These are phyloP conservation scores for Catocala nupta DNA, from an alignment of 2,888 invertebrate species.

Conservation along the genomic window DNA sequence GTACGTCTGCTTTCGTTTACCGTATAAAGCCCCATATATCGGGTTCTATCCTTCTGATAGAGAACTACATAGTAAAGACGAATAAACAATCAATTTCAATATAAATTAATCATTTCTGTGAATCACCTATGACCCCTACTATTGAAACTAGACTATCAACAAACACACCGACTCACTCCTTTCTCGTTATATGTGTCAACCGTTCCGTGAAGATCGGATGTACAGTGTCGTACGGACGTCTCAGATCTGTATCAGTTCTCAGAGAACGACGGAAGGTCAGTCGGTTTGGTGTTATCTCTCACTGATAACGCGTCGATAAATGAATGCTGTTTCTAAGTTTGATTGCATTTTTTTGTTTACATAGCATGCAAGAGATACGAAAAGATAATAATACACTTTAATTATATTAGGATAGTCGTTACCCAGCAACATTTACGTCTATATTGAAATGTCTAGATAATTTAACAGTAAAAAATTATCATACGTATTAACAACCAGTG, in stretches of 20 bases:
- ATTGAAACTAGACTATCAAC: conserved; percentile 23
- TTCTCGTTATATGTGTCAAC: conserved; percentile 19
- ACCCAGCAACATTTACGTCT: no score
- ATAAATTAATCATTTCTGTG: conserved; percentile 22
- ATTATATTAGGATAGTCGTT: no score
- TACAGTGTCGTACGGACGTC: conserved; percentile 48
- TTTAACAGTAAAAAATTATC: conserved; percentile 10
- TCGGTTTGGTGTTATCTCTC: conserved; percentile 27
- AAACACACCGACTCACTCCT: conserved; percentile 27
- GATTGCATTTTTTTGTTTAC: conserved; percentile 28
- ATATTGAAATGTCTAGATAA: conserved; percentile 8
- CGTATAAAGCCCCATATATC: no score
- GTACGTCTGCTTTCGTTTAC: no score
- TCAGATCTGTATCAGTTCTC: conserved; percentile 60
- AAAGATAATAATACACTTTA: no score
- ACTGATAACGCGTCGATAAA: conserved; percentile 43
- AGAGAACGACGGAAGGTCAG: conserved; percentile 56
- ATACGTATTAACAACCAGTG: conserved; percentile 4
- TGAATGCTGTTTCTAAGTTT: conserved; percentile 14
- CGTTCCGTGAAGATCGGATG: conserved; percentile 67
- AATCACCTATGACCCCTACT: conserved; percentile 25
- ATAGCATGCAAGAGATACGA: no score
- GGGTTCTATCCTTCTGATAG: no score
- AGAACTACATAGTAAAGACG: no score
- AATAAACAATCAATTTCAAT: neutral